Evolutionary conservation across 1,140 invertebrate species (phyloP).

Genomic region (Paracyclopina nana): DNA sequence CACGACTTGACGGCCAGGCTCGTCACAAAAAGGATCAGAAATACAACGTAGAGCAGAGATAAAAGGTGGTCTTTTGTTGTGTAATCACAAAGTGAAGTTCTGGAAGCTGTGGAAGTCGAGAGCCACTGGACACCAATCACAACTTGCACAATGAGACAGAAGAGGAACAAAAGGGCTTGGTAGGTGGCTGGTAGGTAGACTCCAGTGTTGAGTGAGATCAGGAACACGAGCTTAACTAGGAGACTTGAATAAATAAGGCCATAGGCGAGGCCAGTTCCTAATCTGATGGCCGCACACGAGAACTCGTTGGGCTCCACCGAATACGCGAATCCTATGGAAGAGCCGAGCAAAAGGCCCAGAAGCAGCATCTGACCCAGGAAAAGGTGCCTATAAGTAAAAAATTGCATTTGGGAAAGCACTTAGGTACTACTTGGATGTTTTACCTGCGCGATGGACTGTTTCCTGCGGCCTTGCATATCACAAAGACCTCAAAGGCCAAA

Average conservation of each 20-base stretch:
- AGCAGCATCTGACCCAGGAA: constrained; percentile 77
- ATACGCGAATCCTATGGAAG: constrained; percentile 53
- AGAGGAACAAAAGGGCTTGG: constrained; percentile 63
- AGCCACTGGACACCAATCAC: constrained; percentile 72
- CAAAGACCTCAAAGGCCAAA: constrained; percentile 61
- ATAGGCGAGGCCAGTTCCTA: constrained; percentile 67
- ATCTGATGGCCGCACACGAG: constrained; percentile 59
- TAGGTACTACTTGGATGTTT: too few relatives aligned
- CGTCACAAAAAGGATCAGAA: constrained; percentile 62
- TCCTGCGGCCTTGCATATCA: constrained; percentile 63
- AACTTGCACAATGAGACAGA: constrained; percentile 57
- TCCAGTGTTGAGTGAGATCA: constrained; percentile 69
- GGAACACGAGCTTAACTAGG: constrained; percentile 77
- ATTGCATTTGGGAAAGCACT: too few relatives aligned
- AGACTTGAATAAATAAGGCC: constrained; percentile 73
- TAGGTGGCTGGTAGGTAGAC: constrained; percentile 82
- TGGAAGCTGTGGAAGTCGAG: constrained; percentile 29
- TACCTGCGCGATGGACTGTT: constrained; percentile 56
- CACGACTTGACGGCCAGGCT: constrained; percentile 58
- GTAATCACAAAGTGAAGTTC: constrained; percentile 23
- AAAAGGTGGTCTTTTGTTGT: constrained; percentile 39
- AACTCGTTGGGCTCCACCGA: constrained; percentile 52
- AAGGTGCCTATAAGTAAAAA: too few relatives aligned
- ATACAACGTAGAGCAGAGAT: constrained; percentile 54
- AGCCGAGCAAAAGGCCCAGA: constrained; percentile 61